phyloP scores from a whole-genome alignment of 2,888 invertebrate genomes.

The Tachina fera region DNA sequence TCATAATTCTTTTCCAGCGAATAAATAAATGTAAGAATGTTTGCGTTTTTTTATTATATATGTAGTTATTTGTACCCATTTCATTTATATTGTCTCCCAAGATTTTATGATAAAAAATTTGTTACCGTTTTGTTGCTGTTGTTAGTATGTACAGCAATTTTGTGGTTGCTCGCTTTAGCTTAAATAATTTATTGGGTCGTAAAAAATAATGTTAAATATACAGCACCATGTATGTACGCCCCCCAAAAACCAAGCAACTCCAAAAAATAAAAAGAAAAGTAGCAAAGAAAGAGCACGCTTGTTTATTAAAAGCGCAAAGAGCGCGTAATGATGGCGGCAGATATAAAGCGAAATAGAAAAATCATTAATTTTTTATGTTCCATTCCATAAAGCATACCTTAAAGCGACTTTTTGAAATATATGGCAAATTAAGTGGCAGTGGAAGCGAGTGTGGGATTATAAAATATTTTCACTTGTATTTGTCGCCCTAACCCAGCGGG shows the following conservation, averaged over 20 bases:
- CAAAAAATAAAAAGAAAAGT: not conserved
- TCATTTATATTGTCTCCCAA: too few relatives aligned
- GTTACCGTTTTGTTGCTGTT: conserved; percentile 7
- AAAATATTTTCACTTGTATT: conserved; percentile 21
- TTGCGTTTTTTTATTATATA: too few relatives aligned
- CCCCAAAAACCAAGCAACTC: not conserved
- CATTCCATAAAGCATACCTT: conserved; percentile 60
- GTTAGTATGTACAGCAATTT: conserved; percentile 13
- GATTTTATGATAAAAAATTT: too few relatives aligned
- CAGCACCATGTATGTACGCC: not conserved
- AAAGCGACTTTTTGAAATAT: conserved; percentile 44
- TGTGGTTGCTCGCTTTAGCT: conserved; percentile 56
- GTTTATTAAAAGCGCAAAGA: conserved; percentile 17
- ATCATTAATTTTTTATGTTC: conserved; percentile 56
- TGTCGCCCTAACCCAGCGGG: too few relatives aligned
- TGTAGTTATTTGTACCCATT: too few relatives aligned
- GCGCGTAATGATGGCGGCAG: conserved; percentile 48
- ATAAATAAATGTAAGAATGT: too few relatives aligned
- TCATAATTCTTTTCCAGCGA: too few relatives aligned
- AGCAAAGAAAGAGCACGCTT: conserved; percentile 6
- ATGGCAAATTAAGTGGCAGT: not conserved
- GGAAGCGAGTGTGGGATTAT: conserved; percentile 20
- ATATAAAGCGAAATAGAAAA: conserved; percentile 36
- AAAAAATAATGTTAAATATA: conserved; percentile 59
- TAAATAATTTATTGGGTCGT: conserved; percentile 66